phyloP scores from a whole-genome alignment of 2,113 vertebrate species.

The Hemichromis elongatus region DNA sequence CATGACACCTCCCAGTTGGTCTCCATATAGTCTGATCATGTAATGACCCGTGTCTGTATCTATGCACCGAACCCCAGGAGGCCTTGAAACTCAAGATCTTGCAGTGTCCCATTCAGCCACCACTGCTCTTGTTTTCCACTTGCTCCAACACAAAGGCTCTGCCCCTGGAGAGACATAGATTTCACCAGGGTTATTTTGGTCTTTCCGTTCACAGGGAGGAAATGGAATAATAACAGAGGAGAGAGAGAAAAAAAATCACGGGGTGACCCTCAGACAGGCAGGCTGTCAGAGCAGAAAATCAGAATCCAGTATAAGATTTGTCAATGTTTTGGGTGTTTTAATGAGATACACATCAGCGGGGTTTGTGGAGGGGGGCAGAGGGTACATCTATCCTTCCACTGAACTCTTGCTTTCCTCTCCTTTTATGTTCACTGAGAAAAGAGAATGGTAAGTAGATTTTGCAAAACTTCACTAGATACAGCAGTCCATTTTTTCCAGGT shows the following conservation, averaged over 20 bases:
- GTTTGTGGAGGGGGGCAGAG: background rate
- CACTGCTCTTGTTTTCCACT: constrained; percentile 58
- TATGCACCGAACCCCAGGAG: constrained; percentile 20
- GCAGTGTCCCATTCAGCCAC: constrained; percentile 39
- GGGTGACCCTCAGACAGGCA: constrained; percentile 33
- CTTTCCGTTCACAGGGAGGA: constrained; percentile 67
- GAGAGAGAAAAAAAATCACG: constrained; percentile 38
- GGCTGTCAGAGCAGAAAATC: background rate
- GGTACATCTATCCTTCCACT: background rate
- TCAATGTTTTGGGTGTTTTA: background rate
- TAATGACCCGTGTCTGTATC: constrained; percentile 50
- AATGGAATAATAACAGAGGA: constrained; percentile 72
- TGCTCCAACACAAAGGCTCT: constrained; percentile 65
- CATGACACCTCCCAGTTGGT: background rate
- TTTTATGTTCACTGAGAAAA: background rate
- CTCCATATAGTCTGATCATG: constrained; percentile 10
- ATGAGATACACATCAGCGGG: background rate
- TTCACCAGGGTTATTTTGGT: constrained; percentile 70
- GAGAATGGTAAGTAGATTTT: background rate
- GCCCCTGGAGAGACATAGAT: constrained; percentile 68
- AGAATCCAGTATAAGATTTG: constrained; percentile 9
- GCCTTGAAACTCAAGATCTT: constrained; percentile 48
- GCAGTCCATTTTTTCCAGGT: constrained; percentile 3
- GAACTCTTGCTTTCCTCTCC: background rate
- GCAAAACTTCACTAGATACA: background rate